These are phyloP conservation scores for Saccopteryx leptura DNA, from an alignment of 2,113 vertebrate species.

Conservation along the genomic window DNA sequence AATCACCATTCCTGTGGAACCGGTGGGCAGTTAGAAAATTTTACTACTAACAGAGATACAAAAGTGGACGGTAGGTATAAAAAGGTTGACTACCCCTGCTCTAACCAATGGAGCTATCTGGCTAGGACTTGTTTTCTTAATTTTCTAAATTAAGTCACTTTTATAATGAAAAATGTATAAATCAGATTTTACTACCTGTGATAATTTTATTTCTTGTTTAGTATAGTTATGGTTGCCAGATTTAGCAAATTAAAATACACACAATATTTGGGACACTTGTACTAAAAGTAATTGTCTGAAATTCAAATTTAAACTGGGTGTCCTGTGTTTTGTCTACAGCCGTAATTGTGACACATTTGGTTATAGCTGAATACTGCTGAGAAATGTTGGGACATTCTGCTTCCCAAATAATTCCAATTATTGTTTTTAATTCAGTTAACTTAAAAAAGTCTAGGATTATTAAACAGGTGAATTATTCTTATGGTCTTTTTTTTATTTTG, in stretches of 20 bases:
- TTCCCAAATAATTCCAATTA: conserved; percentile 10
- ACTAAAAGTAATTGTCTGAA: not conserved
- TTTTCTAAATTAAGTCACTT: not conserved
- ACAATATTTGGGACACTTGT: not conserved
- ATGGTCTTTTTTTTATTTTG: conserved; percentile 29
- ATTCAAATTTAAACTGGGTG: not conserved
- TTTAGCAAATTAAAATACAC: conserved; percentile 24
- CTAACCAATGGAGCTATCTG: too few relatives aligned
- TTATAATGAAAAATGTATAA: conserved; percentile 42
- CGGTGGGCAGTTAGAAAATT: too few relatives aligned
- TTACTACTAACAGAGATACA: too few relatives aligned
- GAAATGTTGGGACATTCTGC: not conserved
- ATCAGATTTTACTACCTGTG: not conserved
- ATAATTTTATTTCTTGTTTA: not conserved
- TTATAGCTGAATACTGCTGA: not conserved
- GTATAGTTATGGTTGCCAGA: not conserved
- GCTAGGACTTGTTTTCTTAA: not conserved
- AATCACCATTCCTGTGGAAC: too few relatives aligned
- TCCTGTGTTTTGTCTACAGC: conserved; percentile 3
- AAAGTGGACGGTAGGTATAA: too few relatives aligned
- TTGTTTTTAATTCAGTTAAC: conserved; percentile 32
- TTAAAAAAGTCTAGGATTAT: not conserved
- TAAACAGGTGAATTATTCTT: not conserved
- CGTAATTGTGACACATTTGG: not conserved
- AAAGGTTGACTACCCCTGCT: too few relatives aligned